phyloP scores from a whole-genome alignment of 1,140 invertebrate genomes.

The Scylla paramamosain region DNA sequence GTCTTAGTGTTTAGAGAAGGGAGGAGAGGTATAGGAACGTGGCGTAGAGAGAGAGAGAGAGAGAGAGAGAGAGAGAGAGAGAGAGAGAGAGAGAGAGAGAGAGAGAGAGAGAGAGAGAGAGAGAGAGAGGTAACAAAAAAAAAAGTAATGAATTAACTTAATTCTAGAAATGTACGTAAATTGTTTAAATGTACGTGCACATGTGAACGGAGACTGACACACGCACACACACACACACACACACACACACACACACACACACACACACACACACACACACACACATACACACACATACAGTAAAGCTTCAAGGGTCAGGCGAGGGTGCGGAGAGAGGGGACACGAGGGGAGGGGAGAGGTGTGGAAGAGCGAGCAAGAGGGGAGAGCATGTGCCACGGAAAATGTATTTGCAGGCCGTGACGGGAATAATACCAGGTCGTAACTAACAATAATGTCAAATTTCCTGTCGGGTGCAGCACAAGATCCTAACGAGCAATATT shows the following conservation, averaged over 20 bases:
- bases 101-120: neutral
- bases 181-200: no score
- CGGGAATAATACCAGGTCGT: neutral
- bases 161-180: no score
- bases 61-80: no score
- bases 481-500: conserved; percentile 23
- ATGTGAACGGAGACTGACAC: no score
- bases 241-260: no score
- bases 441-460: conserved; percentile 24
- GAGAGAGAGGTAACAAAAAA: neutral
- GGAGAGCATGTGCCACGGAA: neutral
- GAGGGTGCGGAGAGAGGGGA: no score
- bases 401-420: conserved; percentile 12
- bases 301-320: no score
- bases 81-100: conserved; percentile 42
- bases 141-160: neutral
- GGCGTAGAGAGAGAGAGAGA: neutral
- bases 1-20: neutral
- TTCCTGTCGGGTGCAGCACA: neutral
- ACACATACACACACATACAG: no score
- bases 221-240: no score
- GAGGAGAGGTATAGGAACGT: neutral
- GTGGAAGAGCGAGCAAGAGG: neutral
- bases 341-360: neutral
- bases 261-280: no score